Base-by-base conservation (phyloP, 2,797 vertebrate species). In the Harpagifer antarcticus region DNA sequence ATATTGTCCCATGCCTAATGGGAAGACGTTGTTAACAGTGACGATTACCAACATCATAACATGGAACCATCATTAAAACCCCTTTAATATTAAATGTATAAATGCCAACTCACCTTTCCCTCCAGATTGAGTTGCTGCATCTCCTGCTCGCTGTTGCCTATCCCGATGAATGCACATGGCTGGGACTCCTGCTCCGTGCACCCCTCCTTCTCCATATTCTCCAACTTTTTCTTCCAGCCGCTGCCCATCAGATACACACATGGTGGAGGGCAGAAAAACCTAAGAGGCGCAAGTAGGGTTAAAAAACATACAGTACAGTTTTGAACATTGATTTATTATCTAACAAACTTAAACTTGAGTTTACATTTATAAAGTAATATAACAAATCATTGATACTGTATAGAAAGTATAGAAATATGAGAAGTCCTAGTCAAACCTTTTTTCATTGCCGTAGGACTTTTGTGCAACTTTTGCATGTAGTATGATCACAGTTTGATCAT, bases 141-240 rank as follows among this genome's bases (percentile, higher is more conserved):
- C 94, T 99, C 98, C 93, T 99, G 97, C 84, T 99, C 98, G n/a
- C 98, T 99, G 94, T 98, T 99, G 88, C 98, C 98, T 81, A 99
- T 99, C 57, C 98, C 98, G 68, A 99, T 99, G 77, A 99, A 99
- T 5, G 97, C 98, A 88, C 97, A 99, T 1, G 98, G 97, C 63
- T 99, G 98, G 59, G 98, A 96, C 77, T 99, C 98, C 88, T 98
- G 98, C 87, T 99, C 98, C 0, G 97, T 96, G 90, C 96, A 97
- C 70, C 98, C 98, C 81, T 99, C 98, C 19, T 96, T 93, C 81
- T 98, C 97, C 97, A 99, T 97, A 76, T 93, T 96, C 87, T 99
- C 98, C 85, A 97, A 94, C 96, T 99, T 99, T 95, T 99, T 99
- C 94, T 99, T 96, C 98, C 98, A 99, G 65, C 98, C 98, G 50